Base-by-base conservation (phyloP, 37 sponge, comb jelly and placozoan species). In the Hexactinellida sp. region DNA sequence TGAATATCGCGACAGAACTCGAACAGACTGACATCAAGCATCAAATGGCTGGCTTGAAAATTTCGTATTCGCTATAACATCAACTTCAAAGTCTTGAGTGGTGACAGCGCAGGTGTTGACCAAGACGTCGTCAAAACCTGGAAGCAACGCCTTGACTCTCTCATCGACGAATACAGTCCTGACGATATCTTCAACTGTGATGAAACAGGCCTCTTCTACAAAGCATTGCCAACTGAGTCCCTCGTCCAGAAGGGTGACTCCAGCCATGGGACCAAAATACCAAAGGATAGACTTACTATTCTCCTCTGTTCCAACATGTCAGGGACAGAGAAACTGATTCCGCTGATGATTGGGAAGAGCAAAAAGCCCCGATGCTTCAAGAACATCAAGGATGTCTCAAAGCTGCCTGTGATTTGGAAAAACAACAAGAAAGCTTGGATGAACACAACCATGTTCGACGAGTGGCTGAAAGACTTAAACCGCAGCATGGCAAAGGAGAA, bases 301-400 rank as follows among this genome's bases (percentile, higher is more conserved):
- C 76, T 63, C 76, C 76, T 63, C 76, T 63, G 76, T 63, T 63
- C 76, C 76, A 63, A 63, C 76, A 63, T 63, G 76, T 63, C 76
- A 63, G 76, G 21, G 34, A 63, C 25, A 63, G 76, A 28, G 76
- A 63, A 63, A 63, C 76, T 63, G 5, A 63, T 63, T 63, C 76
- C 76, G 76, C 47, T 63, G 76, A 63, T 63, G 76, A 63, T 63
- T 63, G 76, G 34, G 76, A 63, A 63, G 76, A 63, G 76, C 21
- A 63, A 63, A 63, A 28, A 28, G 28, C 34, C 32, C 76, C 76
- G 34, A 63, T 63, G 76, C 76, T 63, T 10, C 76, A 63, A 63
- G 76, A 63, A 63, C 25, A 32, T 63, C 76, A 63, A 63, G 76
- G 3, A 63, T 63, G 76, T 63, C 76, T 63, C 76, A 63, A 23